Evolutionary conservation across 2,113 vertebrate species (phyloP), one percentile per base, ranked within the genome.

Genomic region (Anhinga rufa): DNA sequence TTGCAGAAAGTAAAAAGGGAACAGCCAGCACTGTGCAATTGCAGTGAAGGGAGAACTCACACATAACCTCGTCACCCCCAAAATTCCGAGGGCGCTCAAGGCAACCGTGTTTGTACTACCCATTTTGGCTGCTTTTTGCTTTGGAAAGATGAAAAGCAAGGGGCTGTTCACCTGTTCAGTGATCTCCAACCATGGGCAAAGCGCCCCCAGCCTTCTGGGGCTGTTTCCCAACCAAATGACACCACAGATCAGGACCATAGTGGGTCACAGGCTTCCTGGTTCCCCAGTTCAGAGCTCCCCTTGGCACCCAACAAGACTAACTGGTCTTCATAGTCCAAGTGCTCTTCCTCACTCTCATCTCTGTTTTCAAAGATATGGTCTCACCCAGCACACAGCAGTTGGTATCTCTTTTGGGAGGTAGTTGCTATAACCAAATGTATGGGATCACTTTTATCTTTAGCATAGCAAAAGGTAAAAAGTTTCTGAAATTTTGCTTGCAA

Each of bases 161-260:
- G 14, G 57, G 8, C 8, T 75, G 15, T 26, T 90, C 31, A 49
- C 15, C 19, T 55, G 18, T 21, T 54, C 46, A 26, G 29, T 26
- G 14, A 12, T 72, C 25, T 70, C 12, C 48, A 62, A 4, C 21
- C 5, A 14, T 0, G 0, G 21, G 9, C 21, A 52, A 85, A 71
- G 15, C 13, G 40, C 29, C 21, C 38, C 4, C 6, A 6, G 40
- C 12, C 25, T 66, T 42, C 40, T 55, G 36, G 29, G 40, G 18
- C 36, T 52, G 17, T 46, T 82, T 77, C 8, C 28, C 64, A 80
- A 46, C 6, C 11, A 40, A 46, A 38, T 15, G 25, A 34, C 25
- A 48, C 28, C 5, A 2, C 21, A 40, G 52, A 38, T 61, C 32
- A 61, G 52, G 65, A 25, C 24, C 21, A 15, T 9, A 24, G 60